Percentiles rank a stretch among this genome's conserved stretches.
Conservation (phyloP, 1,140 invertebrate species). For the Drosophila obscura region DNA sequence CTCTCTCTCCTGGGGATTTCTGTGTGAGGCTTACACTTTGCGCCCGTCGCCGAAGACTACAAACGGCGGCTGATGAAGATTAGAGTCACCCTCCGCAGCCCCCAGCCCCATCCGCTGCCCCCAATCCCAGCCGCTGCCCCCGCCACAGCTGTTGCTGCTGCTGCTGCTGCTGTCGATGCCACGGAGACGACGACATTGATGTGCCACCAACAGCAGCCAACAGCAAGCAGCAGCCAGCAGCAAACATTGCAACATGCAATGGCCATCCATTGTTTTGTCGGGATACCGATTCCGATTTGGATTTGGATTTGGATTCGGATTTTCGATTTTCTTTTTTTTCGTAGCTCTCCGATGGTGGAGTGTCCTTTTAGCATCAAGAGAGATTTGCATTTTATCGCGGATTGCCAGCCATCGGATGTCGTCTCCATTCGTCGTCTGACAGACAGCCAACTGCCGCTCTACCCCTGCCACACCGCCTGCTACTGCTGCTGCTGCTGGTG, state of each 20-base stretch:
- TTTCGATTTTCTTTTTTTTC: conserved; percentile 8
- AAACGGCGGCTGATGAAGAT: conserved; percentile 82
- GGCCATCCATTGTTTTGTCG: conserved; percentile 66
- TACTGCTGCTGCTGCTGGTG: too few species aligned
- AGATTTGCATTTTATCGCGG: conserved; percentile 81
- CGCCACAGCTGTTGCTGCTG: not conserved
- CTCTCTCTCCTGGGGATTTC: conserved; percentile 61
- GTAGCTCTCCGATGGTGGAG: conserved; percentile 13
- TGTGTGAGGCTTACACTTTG: conserved; percentile 77
- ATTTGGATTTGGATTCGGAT: conserved; percentile 35
- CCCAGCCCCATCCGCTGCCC: conserved; percentile 7
- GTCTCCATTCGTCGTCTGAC: conserved; percentile 12
- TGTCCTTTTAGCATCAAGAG: conserved; percentile 81
- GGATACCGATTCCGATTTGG: conserved; percentile 15
- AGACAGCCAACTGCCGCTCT: too few species aligned
- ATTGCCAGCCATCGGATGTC: conserved; percentile 68
- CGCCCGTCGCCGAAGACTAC: conserved; percentile 57
- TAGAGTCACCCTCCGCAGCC: conserved; percentile 37
- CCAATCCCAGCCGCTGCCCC: not conserved
- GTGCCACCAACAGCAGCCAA: conserved; percentile 62
- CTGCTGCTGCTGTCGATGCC: conserved; percentile 38
- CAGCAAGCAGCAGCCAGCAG: conserved; percentile 41
- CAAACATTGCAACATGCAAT: conserved; percentile 51
- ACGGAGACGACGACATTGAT: conserved; percentile 61
- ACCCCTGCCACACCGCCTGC: not conserved